A percentile compares a stretch with the other conserved stretches of the same genome.
These are phyloP conservation scores for Eucidaris tribuloides DNA, from an alignment of 35 echinoderm and acorn worm genomes.

Conservation along the genomic window DNA sequence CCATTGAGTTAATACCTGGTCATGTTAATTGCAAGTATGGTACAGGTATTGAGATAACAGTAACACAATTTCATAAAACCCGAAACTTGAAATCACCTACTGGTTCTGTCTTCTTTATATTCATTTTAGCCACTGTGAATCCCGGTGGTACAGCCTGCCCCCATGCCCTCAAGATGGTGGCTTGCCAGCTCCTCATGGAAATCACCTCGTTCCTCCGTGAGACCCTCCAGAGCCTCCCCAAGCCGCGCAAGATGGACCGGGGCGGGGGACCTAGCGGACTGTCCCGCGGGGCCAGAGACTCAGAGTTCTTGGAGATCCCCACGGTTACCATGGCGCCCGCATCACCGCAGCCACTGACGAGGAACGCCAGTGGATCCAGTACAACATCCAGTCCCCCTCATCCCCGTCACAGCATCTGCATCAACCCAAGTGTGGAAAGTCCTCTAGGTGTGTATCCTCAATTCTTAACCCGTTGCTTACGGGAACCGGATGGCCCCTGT, in stretches of 20 bases:
- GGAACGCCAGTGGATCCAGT: slow-evolving; percentile 85
- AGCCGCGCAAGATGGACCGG: slow-evolving; percentile 73
- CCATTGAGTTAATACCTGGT: too few relatives aligned
- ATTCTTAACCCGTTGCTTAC: too few relatives aligned
- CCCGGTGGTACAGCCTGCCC: slow-evolving; percentile 76
- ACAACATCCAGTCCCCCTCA: slow-evolving; percentile 88
- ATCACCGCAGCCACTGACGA: slow-evolving; percentile 20
- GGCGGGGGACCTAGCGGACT: slow-evolving; percentile 25
- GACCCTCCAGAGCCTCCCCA: slow-evolving; percentile 91
- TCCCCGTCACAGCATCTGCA: slow-evolving; percentile 48
- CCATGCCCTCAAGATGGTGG: slow-evolving; percentile 87
- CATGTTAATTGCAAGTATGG: too few relatives aligned
- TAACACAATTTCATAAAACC: too few relatives aligned
- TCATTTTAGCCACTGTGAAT: slow-evolving; percentile 75
- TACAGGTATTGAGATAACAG: too few relatives aligned
- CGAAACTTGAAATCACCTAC: too few relatives aligned
- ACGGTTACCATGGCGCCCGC: slow-evolving; percentile 53
- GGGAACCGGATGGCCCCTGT: too few relatives aligned
- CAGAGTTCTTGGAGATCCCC: slow-evolving; percentile 77
- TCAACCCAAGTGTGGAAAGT: slow-evolving; percentile 70
- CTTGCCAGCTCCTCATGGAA: slow-evolving; percentile 91
- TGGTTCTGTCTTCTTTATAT: too few relatives aligned
- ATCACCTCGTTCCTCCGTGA: slow-evolving; percentile 92
- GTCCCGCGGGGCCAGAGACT: slow-evolving; percentile 54
- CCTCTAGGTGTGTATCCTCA: slow-evolving; percentile 57